These are phyloP conservation scores for Pantala flavescens DNA, from an alignment of 1,140 invertebrate species.

Conservation along the genomic window DNA sequence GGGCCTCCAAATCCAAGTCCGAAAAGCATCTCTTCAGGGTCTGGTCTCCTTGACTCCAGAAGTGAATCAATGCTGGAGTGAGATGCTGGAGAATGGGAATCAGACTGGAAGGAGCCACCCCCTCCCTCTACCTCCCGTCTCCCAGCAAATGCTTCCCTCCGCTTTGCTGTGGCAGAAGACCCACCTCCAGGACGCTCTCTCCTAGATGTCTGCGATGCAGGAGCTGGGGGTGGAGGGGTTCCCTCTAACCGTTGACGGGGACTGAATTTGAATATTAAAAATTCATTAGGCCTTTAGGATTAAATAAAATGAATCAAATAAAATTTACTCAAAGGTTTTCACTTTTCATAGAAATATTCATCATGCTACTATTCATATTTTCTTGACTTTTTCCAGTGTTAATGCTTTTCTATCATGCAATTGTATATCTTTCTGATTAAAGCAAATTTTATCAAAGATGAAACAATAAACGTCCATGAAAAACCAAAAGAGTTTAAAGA, in stretches of 20 bases:
- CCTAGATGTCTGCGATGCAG: not conserved
- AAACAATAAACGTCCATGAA: too few relatives aligned
- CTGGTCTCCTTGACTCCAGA: conserved; percentile 55
- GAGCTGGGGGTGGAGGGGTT: not conserved
- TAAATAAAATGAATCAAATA: too few relatives aligned
- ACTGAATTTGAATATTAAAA: not conserved
- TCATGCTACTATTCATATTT: too few relatives aligned
- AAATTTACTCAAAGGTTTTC: too few relatives aligned
- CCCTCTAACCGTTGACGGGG: not conserved
- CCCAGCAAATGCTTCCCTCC: not conserved
- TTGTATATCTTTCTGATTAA: too few relatives aligned
- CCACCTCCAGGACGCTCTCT: not conserved
- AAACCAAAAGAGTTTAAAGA: too few relatives aligned
- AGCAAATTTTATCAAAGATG: too few relatives aligned
- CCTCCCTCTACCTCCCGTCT: not conserved
- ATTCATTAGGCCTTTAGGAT: too few relatives aligned
- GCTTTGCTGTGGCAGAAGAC: not conserved
- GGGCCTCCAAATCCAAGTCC: conserved; percentile 55
- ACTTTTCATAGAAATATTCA: too few relatives aligned
- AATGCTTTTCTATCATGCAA: too few relatives aligned
- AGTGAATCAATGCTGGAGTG: conserved; percentile 64
- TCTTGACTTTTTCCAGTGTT: too few relatives aligned
- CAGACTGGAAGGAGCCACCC: conserved; percentile 2
- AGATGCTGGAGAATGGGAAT: conserved; percentile 4
- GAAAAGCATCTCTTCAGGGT: conserved; percentile 62